A percentile compares a stretch with the other conserved stretches of the same genome.
phyloP scores from a whole-genome alignment of 2,888 invertebrate species.

The Escarpia spicata region DNA sequence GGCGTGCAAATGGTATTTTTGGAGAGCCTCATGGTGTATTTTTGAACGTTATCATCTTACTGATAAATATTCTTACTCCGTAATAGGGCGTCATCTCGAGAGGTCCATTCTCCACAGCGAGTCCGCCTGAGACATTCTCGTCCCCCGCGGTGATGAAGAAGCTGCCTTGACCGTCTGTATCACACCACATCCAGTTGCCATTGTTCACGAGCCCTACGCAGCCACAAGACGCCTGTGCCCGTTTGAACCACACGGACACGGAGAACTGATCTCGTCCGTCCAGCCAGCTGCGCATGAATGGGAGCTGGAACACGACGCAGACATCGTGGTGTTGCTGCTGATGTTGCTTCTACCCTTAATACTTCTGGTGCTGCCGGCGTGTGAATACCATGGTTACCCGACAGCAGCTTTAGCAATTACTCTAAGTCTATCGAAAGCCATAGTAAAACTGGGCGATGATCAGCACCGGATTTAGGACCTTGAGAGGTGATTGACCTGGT shows the following conservation, averaged over 20 bases:
- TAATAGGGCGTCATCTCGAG: not conserved
- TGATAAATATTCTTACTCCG: no score
- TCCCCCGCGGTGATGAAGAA: not conserved
- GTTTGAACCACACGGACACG: not conserved
- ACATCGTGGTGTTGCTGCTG: not conserved
- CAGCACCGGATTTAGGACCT: no score
- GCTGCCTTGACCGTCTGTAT: not conserved
- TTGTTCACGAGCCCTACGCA: not conserved
- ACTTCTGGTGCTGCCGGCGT: no score
- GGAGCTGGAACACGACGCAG: not conserved
- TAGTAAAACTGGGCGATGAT: no score
- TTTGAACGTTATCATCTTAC: no score
- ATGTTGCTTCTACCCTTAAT: no score
- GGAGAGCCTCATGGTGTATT: no score
- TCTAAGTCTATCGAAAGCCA: no score
- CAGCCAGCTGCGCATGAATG: not conserved
- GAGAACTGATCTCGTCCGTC: not conserved
- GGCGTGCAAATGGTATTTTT: no score
- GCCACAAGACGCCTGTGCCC: not conserved
- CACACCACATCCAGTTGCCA: not conserved
- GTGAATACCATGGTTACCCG: no score
- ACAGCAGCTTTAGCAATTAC: no score
- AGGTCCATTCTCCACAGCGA: not conserved
- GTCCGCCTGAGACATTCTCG: not conserved
- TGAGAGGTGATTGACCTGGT: no score